A percentile compares a stretch with the other conserved stretches of the same genome.
Conservation (phyloP, 1,140 invertebrate species). For the Lepidotrigona ventralis region DNA sequence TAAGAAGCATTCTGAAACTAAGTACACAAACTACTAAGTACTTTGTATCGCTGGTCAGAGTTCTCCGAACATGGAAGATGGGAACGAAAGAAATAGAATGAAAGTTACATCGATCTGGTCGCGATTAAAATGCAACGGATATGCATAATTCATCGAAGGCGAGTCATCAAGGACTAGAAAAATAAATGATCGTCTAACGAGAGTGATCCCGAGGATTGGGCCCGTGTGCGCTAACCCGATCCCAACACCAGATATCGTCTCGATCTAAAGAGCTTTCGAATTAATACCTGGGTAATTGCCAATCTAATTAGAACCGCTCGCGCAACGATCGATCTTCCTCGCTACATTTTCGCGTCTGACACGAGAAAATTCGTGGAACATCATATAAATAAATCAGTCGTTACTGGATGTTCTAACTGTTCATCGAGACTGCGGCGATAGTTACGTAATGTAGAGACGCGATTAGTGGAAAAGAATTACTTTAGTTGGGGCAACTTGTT, state of each 20-base stretch:
- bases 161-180: neutral
- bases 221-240: no score
- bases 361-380: conserved; percentile 15
- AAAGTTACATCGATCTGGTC: neutral
- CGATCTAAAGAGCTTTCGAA: conserved; percentile 70
- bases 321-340: neutral
- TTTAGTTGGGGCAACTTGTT: no score
- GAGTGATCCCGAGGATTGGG: neutral
- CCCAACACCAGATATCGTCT: conserved; percentile 48
- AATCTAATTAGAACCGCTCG: conserved; percentile 63
- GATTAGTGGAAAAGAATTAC: neutral
- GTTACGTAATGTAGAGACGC: neutral
- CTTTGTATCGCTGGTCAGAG: neutral
- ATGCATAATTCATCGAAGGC: conserved; percentile 13
- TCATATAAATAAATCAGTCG: conserved; percentile 4
- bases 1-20: neutral
- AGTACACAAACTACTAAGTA: no score
- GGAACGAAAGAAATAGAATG: neutral
- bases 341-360: neutral
- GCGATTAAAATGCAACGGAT: conserved; percentile 3
- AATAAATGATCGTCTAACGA: conserved; percentile 33
- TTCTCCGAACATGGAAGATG: neutral
- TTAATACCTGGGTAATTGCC: conserved; percentile 69
- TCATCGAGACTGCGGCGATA: neutral
- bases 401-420: neutral